Conservation (phyloP, 92 coral and sea anemone species). For the Umimayanthus chanpuru region DNA sequence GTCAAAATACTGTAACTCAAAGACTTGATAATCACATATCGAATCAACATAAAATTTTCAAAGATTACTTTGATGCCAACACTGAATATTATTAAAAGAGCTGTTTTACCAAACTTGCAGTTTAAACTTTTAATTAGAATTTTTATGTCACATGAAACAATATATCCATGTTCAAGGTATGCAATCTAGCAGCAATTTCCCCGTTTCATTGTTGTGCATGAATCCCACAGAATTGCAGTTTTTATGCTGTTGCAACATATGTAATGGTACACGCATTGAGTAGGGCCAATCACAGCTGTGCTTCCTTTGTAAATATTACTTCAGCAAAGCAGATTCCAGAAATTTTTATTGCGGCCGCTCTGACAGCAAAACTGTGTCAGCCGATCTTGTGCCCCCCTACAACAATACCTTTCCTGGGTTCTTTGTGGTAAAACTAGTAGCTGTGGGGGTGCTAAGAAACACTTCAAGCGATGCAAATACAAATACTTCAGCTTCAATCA, state of each 20-base stretch:
- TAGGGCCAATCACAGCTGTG: not conserved
- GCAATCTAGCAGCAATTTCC: not conserved
- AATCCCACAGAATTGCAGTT: not conserved
- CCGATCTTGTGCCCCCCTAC: too few species aligned
- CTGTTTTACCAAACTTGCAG: too few species aligned
- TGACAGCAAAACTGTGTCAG: too few species aligned
- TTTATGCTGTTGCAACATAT: not conserved
- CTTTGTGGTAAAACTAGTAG: not conserved
- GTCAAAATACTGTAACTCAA: too few species aligned
- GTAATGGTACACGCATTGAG: not conserved
- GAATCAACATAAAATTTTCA: too few species aligned
- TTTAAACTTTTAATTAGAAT: too few species aligned
- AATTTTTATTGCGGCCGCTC: not conserved
- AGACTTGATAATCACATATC: too few species aligned
- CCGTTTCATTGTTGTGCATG: not conserved
- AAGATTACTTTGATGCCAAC: too few species aligned
- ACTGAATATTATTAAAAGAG: too few species aligned
- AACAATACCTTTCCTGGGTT: not conserved
- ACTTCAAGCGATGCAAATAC: not conserved
- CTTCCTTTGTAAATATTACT: not conserved
- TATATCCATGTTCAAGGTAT: too few species aligned
- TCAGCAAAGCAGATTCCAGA: not conserved
- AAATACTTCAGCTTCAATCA: not conserved
- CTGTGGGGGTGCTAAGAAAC: conserved; percentile 6
- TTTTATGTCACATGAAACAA: too few species aligned